These are phyloP conservation scores for Mythimna lalbum DNA, from an alignment of 2,888 invertebrate genomes.

Conservation along the genomic window DNA sequence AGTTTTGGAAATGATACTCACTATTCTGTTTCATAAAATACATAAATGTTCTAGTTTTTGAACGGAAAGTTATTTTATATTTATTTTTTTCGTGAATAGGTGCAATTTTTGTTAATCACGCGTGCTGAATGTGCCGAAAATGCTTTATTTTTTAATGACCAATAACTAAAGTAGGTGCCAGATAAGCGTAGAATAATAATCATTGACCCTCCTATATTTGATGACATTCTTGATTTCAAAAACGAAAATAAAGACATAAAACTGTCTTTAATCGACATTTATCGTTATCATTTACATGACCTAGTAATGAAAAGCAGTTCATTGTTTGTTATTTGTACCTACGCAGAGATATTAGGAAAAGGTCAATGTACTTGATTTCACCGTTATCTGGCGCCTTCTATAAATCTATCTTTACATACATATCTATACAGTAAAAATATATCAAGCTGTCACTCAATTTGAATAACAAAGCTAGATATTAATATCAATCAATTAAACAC, in stretches of 20 bases:
- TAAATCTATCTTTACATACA: no score
- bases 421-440: background rate
- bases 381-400: no score
- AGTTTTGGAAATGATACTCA: slow-evolving; percentile 24
- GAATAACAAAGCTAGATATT: slow-evolving; percentile 20
- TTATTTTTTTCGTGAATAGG: background rate
- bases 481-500: slow-evolving; percentile 19
- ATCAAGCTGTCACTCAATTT: background rate
- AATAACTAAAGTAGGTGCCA: background rate
- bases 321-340: no score
- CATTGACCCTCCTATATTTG: no score
- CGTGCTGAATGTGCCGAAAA: background rate
- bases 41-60: slow-evolving; percentile 6
- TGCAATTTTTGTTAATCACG: background rate
- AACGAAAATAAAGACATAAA: no score
- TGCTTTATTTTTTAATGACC: background rate
- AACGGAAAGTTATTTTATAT: background rate
- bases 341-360: no score
- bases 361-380: no score
- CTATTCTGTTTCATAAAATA: slow-evolving; percentile 9
- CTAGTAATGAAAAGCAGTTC: no score
- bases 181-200: no score
- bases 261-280: no score
- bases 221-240: no score
- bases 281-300: no score